phyloP scores from a whole-genome alignment of 2,113 vertebrate species.

The Columba livia region DNA sequence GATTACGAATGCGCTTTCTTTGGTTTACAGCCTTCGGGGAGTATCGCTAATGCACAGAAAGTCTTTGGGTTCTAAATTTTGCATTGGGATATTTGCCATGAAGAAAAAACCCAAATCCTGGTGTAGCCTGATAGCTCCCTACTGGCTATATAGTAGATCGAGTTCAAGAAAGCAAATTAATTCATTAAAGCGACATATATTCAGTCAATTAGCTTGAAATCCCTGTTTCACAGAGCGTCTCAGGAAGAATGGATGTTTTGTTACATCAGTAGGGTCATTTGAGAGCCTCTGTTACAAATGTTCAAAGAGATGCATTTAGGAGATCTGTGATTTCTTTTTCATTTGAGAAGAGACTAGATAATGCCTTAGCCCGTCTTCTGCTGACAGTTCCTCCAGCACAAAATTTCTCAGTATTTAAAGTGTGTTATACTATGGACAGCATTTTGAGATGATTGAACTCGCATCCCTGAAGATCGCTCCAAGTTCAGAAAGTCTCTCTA shows the following conservation, averaged over 20 bases:
- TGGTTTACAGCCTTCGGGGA: background rate
- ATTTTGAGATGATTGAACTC: background rate
- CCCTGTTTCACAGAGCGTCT: background rate
- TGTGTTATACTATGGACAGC: background rate
- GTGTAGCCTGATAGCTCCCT: conserved; percentile 44
- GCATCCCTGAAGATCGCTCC: background rate
- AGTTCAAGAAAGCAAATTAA: conserved; percentile 56
- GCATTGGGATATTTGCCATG: background rate
- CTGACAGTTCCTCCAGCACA: background rate
- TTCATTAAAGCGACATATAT: conserved; percentile 45
- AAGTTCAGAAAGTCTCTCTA: background rate
- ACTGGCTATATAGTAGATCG: background rate
- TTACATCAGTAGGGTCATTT: background rate
- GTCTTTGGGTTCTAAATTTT: background rate
- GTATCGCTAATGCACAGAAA: background rate
- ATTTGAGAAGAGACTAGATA: background rate
- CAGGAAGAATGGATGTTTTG: conserved; percentile 24
- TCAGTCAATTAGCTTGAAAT: conserved; percentile 33
- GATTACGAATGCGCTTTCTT: background rate
- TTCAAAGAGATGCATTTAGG: conserved; percentile 17
- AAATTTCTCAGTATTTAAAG: background rate
- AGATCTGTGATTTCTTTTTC: background rate
- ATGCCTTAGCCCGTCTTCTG: background rate
- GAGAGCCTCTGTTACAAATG: background rate
- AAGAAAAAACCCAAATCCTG: background rate